phyloP scores from a whole-genome alignment of 2,888 invertebrate genomes.

The Meiosimyza platycephala region DNA sequence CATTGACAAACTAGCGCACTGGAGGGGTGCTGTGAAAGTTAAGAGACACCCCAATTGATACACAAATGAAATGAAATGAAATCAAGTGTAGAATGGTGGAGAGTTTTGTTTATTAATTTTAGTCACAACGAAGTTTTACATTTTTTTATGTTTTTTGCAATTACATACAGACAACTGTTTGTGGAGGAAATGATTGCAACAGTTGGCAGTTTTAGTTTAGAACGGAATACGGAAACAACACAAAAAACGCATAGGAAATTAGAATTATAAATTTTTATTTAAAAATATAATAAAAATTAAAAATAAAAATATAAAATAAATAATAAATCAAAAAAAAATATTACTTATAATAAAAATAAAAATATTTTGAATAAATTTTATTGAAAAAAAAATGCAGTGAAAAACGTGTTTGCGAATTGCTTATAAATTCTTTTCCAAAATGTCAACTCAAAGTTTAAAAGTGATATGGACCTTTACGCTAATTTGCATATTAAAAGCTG shows the following conservation, averaged over 20 bases:
- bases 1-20: constrained; percentile 29
- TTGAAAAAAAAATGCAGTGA: constrained; percentile 9
- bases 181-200: constrained; percentile 53
- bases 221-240: constrained; percentile 50
- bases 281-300: too few relatives aligned
- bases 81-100: constrained; percentile 22
- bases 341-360: not conserved
- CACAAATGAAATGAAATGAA: constrained; percentile 24
- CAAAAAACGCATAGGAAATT: too few relatives aligned
- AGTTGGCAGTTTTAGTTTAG: constrained; percentile 52
- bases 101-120: too few relatives aligned
- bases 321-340: not conserved
- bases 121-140: constrained; percentile 33
- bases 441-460: constrained; percentile 2
- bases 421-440: constrained; percentile 33
- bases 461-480: not conserved
- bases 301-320: not conserved
- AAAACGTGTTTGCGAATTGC: not conserved
- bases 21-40: constrained; percentile 40
- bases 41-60: constrained; percentile 18
- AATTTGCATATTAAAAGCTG: constrained; percentile 5
- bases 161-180: not conserved
- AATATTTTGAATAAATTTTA: not conserved
- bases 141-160: constrained; percentile 42
- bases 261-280: too few relatives aligned